Evolutionary conservation across 2,888 invertebrate genomes (phyloP), one percentile per base, ranked within the genome.

Genomic region (Galeopsomyia nigrocyanea): DNA sequence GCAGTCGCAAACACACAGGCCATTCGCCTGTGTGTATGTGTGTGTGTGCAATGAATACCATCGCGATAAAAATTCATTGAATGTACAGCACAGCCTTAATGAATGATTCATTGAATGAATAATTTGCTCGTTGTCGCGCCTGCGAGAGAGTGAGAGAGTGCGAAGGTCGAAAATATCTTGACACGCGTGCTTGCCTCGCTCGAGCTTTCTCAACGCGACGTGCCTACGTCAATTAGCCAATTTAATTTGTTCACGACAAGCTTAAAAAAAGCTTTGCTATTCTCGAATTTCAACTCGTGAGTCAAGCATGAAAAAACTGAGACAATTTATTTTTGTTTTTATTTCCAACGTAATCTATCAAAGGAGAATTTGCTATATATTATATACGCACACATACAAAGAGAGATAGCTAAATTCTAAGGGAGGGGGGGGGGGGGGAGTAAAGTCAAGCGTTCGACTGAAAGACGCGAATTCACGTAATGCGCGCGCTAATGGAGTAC

Each of bases 101-200:
- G 72, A 75, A 73, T 72, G 70, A 75, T 75, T 75, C 72, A 75
- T 67, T 60, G 64, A 64, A 72, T 73, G 70, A 72, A 73, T 72
- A 73, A 75, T 63, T 69, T n/a, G n/a, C n/a, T 58, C 26, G 46
- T 39, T 13, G 39, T 1, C 39, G 7, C 1, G 66, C n/a, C 46
- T 57, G 63, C 39, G 39, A 3, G 39, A 39, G 39, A 39, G 39
- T 39, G 39, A 3, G 39, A 39, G 39, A 39, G 39, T 39, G 63
- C 68, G 62, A 75, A 69, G 75, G 69, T 69, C 69, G 71, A 71
- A 64, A 68, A 68, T 67, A 70, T 70, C 69, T 55, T 66, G 62
- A 60, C 55, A 49, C 64, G 22, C 49, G 56, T 14, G 39, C 19
- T 65, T 56, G 21, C 19, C 10, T 19, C 14, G 13, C 16, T 22